phyloP scores from a whole-genome alignment of 1,140 invertebrate genomes.

The Eciton burchellii region DNA sequence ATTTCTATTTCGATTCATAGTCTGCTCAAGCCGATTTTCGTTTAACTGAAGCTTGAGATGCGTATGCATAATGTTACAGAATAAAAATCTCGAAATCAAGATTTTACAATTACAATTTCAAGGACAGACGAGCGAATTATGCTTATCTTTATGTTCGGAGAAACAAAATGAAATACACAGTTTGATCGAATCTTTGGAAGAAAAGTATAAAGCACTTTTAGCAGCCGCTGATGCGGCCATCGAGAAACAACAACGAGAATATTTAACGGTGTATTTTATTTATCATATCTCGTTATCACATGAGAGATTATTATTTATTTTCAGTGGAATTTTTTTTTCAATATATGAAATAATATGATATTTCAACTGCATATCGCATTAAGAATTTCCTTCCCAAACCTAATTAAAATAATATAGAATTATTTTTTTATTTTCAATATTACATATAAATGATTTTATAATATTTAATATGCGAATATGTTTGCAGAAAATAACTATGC shows the following conservation, averaged over 20 bases:
- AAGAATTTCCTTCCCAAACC: no score
- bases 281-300: not conserved
- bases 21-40: not conserved
- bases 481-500: conserved; percentile 64
- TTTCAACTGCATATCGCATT: no score
- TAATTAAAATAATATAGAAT: no score
- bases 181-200: conserved; percentile 53
- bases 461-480: conserved; percentile 9
- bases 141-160: conserved; percentile 56
- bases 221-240: conserved; percentile 53
- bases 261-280: conserved; percentile 64
- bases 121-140: conserved; percentile 63
- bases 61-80: conserved; percentile 32
- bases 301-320: not conserved
- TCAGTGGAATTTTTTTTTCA: not conserved
- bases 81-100: conserved; percentile 68
- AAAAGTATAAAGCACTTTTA: conserved; percentile 61
- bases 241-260: conserved; percentile 64
- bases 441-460: not conserved
- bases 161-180: conserved; percentile 65
- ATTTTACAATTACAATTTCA: conserved; percentile 63
- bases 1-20: conserved; percentile 6
- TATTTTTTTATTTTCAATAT: no score
- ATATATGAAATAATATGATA: no score
- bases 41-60: not conserved